A percentile compares a stretch with the other conserved stretches of the same genome.
Evolutionary conservation across 2,888 invertebrate genomes (phyloP).

Genomic region (Laspeyria flexula): DNA sequence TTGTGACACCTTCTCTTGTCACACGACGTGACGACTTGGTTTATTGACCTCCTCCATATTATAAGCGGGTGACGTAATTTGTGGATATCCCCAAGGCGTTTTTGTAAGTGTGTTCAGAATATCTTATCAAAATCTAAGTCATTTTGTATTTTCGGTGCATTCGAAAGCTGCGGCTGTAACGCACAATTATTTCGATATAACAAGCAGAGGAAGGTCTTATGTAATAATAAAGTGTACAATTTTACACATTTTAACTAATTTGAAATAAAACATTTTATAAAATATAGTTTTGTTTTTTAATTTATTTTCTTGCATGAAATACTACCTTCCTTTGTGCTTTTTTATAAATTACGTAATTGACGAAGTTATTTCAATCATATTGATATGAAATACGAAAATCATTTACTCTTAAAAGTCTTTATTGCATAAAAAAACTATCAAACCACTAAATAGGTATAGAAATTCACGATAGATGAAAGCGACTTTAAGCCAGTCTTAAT

Average conservation of each 20-base stretch:
- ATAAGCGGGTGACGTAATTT: no score
- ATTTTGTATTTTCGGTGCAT: constrained; percentile 27
- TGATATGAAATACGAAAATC: not conserved
- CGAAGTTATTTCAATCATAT: constrained; percentile 4
- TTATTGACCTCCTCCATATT: no score
- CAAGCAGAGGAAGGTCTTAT: constrained; percentile 46
- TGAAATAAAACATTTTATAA: constrained; percentile 41
- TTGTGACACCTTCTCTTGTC: no score
- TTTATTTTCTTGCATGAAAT: constrained; percentile 18
- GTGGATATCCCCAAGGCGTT: not conserved
- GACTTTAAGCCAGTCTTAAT: not conserved
- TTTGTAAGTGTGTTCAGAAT: constrained; percentile 11
- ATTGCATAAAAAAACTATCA: no score
- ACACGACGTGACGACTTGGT: no score
- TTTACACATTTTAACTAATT: constrained; percentile 46
- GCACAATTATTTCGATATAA: constrained; percentile 39
- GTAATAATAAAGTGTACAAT: constrained; percentile 39
- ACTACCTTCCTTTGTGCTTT: constrained; percentile 41
- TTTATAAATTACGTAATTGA: constrained; percentile 1
- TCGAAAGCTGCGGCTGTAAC: constrained; percentile 35
- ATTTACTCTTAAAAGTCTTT: no score
- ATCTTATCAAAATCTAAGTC: constrained; percentile 34
- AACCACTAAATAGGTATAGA: not conserved
- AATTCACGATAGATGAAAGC: not conserved
- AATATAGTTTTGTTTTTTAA: constrained; percentile 34